Percentiles rank a stretch among this genome's conserved stretches.
Evolutionary conservation across 2,888 invertebrate genomes (phyloP).

Genomic region (Dryobota labecula): DNA sequence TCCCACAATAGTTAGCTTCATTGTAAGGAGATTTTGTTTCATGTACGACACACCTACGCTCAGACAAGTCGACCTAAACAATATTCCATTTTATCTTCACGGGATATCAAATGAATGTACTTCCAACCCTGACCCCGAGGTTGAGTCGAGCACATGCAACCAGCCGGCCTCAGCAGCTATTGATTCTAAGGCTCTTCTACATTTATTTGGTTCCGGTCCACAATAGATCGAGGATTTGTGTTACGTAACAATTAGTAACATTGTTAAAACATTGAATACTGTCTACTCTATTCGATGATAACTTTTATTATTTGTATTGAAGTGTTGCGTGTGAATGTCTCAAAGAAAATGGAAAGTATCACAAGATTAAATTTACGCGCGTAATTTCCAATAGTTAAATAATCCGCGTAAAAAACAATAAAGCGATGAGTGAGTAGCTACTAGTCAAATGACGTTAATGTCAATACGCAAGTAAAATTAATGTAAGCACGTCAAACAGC

Average conservation of each 20-base stretch:
- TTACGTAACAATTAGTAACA: conserved; percentile 59
- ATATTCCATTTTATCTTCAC: conserved; percentile 70
- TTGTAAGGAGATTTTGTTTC: conserved; percentile 37
- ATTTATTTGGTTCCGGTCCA: conserved; percentile 79
- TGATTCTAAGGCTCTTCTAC: conserved; percentile 74
- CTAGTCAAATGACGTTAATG: conserved; percentile 55
- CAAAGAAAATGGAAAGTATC: conserved; percentile 61
- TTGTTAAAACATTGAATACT: conserved; percentile 57
- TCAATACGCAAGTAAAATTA: conserved; percentile 47
- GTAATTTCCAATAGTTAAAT: conserved; percentile 56
- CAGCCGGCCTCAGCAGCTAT: conserved; percentile 74
- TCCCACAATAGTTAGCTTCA: conserved; percentile 21
- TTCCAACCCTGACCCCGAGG: conserved; percentile 81
- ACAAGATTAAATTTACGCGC: conserved; percentile 51
- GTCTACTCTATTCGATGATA: conserved; percentile 44
- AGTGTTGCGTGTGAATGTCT: conserved; percentile 56
- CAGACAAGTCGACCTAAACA: conserved; percentile 66
- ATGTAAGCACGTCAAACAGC: conserved; percentile 35
- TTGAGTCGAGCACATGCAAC: conserved; percentile 73
- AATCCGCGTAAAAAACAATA: conserved; percentile 43
- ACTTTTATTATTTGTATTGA: conserved; percentile 55
- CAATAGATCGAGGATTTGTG: conserved; percentile 55
- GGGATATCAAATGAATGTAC: conserved; percentile 75
- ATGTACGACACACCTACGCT: conserved; percentile 21
- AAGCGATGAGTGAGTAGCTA: conserved; percentile 33